A percentile compares a stretch with the other conserved stretches of the same genome.
phyloP scores from a whole-genome alignment of 2,888 invertebrate species.

The Colletes collaris region DNA sequence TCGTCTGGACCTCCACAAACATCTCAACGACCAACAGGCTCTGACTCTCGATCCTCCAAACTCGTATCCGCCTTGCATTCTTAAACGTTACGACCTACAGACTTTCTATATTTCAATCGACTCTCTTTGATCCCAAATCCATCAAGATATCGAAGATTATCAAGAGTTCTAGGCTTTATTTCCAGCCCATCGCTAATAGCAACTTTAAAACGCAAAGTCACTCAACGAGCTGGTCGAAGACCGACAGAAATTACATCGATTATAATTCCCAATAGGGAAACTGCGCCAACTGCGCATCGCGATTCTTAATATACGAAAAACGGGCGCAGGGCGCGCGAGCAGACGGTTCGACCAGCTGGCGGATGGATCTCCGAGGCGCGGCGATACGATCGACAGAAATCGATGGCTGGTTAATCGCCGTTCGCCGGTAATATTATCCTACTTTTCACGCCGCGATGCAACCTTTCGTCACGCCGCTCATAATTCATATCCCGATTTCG shows the following conservation, averaged over 20 bases:
- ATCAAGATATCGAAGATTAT: no score
- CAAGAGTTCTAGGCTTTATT: no score
- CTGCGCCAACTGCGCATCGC: conserved; percentile 32
- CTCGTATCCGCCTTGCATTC: no score
- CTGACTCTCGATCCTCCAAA: no score
- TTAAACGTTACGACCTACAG: no score
- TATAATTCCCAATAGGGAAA: conserved; percentile 21
- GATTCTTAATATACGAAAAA: conserved; percentile 44
- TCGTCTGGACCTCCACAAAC: not conserved
- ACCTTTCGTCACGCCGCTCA: conserved; percentile 34
- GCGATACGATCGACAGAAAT: conserved; percentile 61
- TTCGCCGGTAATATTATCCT: conserved; percentile 42
- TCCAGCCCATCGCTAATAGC: no score
- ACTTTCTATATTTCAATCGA: no score
- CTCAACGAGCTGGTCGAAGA: no score
- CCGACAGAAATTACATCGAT: not conserved
- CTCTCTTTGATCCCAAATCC: no score
- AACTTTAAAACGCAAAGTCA: no score
- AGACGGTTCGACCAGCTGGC: conserved; percentile 63
- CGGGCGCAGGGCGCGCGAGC: conserved; percentile 27
- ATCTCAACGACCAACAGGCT: no score
- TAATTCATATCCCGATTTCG: conserved; percentile 10
- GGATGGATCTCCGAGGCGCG: conserved; percentile 47
- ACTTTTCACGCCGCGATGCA: conserved; percentile 47
- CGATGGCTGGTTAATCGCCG: conserved; percentile 52